Evolutionary conservation across 2,113 vertebrate genomes (phyloP), one percentile per base, ranked within the genome.

Genomic region (Calonectris borealis): DNA sequence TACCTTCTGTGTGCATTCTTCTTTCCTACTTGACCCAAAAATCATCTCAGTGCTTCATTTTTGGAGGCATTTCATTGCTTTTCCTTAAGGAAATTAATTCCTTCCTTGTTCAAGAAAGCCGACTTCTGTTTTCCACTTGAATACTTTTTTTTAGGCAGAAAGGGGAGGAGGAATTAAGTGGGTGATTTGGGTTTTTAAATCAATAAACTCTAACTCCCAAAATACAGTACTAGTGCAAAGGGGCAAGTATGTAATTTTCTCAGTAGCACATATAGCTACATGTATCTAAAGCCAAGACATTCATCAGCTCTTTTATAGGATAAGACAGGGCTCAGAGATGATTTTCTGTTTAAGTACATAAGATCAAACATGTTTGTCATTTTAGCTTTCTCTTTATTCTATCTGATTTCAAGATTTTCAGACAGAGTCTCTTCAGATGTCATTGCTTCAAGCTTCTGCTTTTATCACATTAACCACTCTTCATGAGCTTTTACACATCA

Each of bases 271-370:
- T 93, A 95, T 34, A 97, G 94, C 82, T 91, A 73, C 82, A 48
- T 80, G 84, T 94, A 90, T 91, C 94, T 83, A 88, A 97, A 96
- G 83, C 89, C 66, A 88, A 83, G 79, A 73, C 75, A 83, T 70
- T 94, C 93, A 97, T 89, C 94, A 88, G 78, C 78, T 80, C 82
- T 86, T 95, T 97, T 66, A 97, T 91, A 78, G 91, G 78, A 93
- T 91, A 58, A 93, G 96, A 96, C 95, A 95, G 89, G 89, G 78
- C 93, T 97, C 91, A 96, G 96, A 97, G 96, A 96, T 96, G 2
- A 51, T 90, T 94, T 91, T 77, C 86, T 95, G 78, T 94, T 94
- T 79, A 92, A 90, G 88, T 96, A 60, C 15, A 1, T 81, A 92
- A 94, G 83, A 95, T 88, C 88, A 92, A 93, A 91, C 82, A 72